Conservation (phyloP, 2,113 vertebrate species). For the Zeus faber region DNA sequence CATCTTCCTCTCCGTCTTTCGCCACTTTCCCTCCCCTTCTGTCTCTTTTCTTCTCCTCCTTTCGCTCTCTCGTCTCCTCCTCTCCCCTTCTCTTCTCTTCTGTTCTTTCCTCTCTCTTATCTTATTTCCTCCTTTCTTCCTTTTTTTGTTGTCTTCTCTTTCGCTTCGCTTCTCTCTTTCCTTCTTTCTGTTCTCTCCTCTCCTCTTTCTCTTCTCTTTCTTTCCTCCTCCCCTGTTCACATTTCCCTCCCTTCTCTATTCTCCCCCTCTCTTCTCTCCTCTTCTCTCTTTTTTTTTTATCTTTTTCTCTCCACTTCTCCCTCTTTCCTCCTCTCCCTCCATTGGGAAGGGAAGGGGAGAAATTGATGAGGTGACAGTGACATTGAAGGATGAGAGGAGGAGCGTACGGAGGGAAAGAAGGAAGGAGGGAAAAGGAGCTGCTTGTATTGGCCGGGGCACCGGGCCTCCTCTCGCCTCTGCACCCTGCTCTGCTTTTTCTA, state of each 20-base stretch:
- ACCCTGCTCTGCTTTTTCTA: not conserved
- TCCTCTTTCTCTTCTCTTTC: not conserved
- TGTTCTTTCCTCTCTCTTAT: not conserved
- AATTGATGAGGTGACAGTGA: too few species aligned
- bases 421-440: too few species aligned
- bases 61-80: not conserved
- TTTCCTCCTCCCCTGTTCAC: not conserved
- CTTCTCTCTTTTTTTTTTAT: not conserved
- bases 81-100: slow-evolving; percentile 3
- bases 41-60: not conserved
- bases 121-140: slow-evolving; percentile 1
- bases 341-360: too few species aligned
- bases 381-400: too few species aligned
- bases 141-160: too few species aligned
- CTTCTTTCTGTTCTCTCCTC: not conserved
- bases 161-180: not conserved
- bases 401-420: too few species aligned
- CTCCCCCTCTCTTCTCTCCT: not conserved
- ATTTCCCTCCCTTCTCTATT: not conserved
- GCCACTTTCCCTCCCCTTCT: not conserved
- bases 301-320: slow-evolving; percentile 4
- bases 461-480: too few species aligned
- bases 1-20: not conserved
- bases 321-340: too few species aligned
- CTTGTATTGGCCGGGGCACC: too few species aligned